These are phyloP conservation scores for Chionis minor DNA, from an alignment of 2,113 vertebrate species.

Conservation along the genomic window DNA sequence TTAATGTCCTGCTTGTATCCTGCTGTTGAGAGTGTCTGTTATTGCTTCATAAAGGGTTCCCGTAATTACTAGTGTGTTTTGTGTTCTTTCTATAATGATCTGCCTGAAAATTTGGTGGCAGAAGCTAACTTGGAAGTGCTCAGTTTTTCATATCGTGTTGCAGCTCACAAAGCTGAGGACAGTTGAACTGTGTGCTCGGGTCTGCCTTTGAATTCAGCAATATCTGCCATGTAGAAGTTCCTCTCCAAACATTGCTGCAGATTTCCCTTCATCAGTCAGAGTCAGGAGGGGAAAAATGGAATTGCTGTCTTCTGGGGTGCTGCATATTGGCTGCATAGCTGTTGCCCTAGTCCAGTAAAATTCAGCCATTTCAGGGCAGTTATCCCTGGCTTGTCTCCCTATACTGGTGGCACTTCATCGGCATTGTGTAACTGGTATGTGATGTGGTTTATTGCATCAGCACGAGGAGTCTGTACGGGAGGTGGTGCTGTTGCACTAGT, in stretches of 20 bases:
- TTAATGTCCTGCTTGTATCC: not conserved
- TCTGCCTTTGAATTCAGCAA: not conserved
- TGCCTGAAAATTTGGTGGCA: not conserved
- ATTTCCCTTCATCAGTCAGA: not conserved
- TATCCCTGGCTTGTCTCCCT: not conserved
- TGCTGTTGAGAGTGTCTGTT: not conserved
- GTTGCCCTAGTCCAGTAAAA: not conserved
- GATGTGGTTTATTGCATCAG: conserved; percentile 32
- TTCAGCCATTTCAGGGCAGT: not conserved
- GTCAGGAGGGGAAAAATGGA: not conserved
- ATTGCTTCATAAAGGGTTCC: not conserved
- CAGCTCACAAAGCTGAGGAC: not conserved
- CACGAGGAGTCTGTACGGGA: not conserved
- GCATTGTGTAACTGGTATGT: not conserved
- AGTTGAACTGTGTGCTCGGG: not conserved
- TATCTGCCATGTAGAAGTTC: not conserved
- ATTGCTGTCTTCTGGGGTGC: not conserved
- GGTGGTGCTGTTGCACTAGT: conserved; percentile 62
- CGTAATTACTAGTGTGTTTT: not conserved
- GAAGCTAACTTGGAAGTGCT: not conserved
- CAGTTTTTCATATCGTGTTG: accelerated
- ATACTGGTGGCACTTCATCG: not conserved
- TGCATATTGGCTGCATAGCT: not conserved
- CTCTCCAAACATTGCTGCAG: not conserved
- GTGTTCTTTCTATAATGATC: not conserved